phyloP scores from a whole-genome alignment of 2,113 vertebrate species.

The Cyphotilapia sp. region DNA sequence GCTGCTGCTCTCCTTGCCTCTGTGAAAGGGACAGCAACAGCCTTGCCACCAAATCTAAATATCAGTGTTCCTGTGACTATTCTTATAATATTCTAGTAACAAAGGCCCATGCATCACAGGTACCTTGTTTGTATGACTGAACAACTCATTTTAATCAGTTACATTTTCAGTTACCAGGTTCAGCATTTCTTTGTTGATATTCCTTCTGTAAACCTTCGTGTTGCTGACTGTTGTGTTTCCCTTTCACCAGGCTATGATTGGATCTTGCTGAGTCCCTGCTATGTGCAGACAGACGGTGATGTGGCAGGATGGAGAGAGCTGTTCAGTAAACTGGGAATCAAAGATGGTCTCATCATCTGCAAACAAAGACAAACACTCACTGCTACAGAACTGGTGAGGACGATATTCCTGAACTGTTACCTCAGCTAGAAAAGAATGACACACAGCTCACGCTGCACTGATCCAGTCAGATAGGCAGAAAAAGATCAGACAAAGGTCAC shows the following conservation, averaged over 20 bases:
- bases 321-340: constrained; percentile 66
- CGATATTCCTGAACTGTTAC: not conserved
- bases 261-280: constrained; percentile 67
- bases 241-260: constrained; percentile 66
- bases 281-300: constrained; percentile 62
- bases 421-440: not conserved
- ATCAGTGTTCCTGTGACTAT: not conserved
- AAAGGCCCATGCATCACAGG: not conserved
- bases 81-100: not conserved
- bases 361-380: constrained; percentile 62
- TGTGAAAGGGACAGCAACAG: not conserved
- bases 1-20: not conserved
- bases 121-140: not conserved
- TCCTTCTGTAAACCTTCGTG: not conserved
- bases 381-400: constrained; percentile 65
- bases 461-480: not conserved
- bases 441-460: not conserved
- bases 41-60: not conserved
- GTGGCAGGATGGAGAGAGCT: constrained; percentile 68
- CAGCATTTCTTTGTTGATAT: not conserved
- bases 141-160: not conserved
- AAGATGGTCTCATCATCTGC: constrained; percentile 70
- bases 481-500: not conserved
- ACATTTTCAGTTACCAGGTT: not conserved
- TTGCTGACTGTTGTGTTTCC: not conserved